phyloP scores from a whole-genome alignment of 92 coral and sea anemone genomes.

The Nematostella vectensis region DNA sequence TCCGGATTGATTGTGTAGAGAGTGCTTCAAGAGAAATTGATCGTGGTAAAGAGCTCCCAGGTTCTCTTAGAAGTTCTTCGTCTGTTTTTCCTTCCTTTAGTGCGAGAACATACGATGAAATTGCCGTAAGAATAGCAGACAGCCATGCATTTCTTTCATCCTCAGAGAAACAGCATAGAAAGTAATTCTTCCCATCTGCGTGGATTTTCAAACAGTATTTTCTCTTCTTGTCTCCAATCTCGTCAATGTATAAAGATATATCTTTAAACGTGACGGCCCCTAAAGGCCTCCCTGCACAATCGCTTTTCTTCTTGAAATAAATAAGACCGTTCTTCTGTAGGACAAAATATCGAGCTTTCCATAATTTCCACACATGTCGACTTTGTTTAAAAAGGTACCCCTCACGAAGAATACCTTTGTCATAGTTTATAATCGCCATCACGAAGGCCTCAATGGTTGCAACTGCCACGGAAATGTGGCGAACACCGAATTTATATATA shows the following conservation, averaged over 20 bases:
- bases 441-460: constrained; percentile 33
- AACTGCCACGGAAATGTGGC: not conserved
- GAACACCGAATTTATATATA: not conserved
- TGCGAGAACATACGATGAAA: constrained; percentile 55
- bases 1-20: constrained; percentile 21
- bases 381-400: constrained; percentile 96
- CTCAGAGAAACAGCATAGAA: constrained; percentile 82
- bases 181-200: constrained; percentile 68
- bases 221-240: constrained; percentile 68
- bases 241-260: constrained; percentile 83
- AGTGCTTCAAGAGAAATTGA: constrained; percentile 66
- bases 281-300: constrained; percentile 63
- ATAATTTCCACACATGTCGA: constrained; percentile 82
- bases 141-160: constrained; percentile 93
- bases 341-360: constrained; percentile 93
- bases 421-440: constrained; percentile 59
- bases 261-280: constrained; percentile 69
- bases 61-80: constrained; percentile 26
- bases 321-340: constrained; percentile 76
- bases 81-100: constrained; percentile 53
- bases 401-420: constrained; percentile 66
- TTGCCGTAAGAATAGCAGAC: constrained; percentile 83
- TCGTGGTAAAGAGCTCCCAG: constrained; percentile 45
- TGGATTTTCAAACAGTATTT: constrained; percentile 77
- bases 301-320: constrained; percentile 76